Evolutionary conservation across 2,797 vertebrate genomes (phyloP).

Genomic region (Cuniculus paca): DNA sequence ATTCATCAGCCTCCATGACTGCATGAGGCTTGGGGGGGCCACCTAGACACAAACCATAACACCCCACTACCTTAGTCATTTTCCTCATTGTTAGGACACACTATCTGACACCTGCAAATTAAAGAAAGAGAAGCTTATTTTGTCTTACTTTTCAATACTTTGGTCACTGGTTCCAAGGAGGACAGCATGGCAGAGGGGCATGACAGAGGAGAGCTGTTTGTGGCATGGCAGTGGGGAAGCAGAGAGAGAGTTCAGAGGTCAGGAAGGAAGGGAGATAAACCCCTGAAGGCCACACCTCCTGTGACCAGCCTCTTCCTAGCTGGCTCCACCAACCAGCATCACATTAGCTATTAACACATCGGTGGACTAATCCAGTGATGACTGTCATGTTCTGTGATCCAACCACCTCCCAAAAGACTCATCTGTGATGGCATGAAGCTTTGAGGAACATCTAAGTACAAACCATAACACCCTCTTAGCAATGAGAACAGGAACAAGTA

Average conservation of each 20-base stretch:
- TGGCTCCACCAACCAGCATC: background rate
- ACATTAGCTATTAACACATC: background rate
- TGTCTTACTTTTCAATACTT: background rate
- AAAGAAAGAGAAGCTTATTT: background rate
- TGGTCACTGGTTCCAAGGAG: background rate
- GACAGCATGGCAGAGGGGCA: background rate
- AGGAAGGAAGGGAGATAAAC: background rate
- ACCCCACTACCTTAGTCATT: too few species aligned
- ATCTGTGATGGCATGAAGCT: background rate
- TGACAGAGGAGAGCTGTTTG: background rate
- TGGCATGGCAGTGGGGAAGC: background rate
- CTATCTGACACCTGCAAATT: too few species aligned
- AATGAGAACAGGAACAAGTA: background rate
- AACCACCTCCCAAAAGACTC: background rate
- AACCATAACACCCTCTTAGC: background rate
- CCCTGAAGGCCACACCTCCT: background rate
- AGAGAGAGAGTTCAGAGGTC: background rate
- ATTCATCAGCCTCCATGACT: too few species aligned
- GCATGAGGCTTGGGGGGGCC: too few species aligned
- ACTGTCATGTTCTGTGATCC: background rate
- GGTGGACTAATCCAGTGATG: background rate
- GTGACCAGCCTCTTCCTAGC: background rate
- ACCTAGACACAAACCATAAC: too few species aligned
- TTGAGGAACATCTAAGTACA: background rate
- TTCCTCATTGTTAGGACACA: too few species aligned